Base-by-base conservation (phyloP, 2,888 invertebrate genomes). In the Eutolmus rufibarbis region DNA sequence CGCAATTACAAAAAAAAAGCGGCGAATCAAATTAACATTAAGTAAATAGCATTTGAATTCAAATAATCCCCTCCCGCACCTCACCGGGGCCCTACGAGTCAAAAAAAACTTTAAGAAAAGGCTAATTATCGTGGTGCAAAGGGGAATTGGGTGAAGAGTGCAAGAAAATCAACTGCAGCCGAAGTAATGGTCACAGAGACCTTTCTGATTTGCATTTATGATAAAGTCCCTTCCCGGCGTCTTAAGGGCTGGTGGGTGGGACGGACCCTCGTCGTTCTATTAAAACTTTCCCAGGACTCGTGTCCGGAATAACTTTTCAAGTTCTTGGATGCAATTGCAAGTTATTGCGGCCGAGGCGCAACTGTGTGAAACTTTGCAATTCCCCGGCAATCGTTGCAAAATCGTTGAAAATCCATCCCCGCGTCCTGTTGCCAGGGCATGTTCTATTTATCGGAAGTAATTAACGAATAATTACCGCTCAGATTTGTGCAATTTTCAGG, bases 221-320 rank as follows among this genome's bases (percentile, higher is more conserved):
- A 78, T 43, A 78, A 78, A 78, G 12, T 78, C 40, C 23, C 23
- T 23, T 43, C 8, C 43, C 66, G 12, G 5, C 78, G 19, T 78
- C 78, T 23, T 43, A 40, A 78, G 28, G 19, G 12, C 28, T 66
- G 28, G 28, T 16, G 14, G 37, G 12, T 77, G 37, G 43, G 19
- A 43, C 23, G 23, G 78, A 78, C 46, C 34, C 37, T 23, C 7
- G 40, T 16, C 16, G 40, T 78, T 78, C 78, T 43, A 78, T 78
- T 78, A 78, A 46, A 78, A 78, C 46, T 78, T 78, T 78, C 5
- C 78, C 43, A 16, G 46, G 43, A 37, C 78, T 78, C 78, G 78
- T 78, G 78, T 40, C 23, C 40, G 78, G 78, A 78, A 78, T 78
- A 78, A 78, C 40, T 78, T 78, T 78, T 23, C 78, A 78, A 78